These are phyloP conservation scores for Helobdella robusta DNA, from an alignment of 2,888 invertebrate species.

Conservation along the genomic window DNA sequence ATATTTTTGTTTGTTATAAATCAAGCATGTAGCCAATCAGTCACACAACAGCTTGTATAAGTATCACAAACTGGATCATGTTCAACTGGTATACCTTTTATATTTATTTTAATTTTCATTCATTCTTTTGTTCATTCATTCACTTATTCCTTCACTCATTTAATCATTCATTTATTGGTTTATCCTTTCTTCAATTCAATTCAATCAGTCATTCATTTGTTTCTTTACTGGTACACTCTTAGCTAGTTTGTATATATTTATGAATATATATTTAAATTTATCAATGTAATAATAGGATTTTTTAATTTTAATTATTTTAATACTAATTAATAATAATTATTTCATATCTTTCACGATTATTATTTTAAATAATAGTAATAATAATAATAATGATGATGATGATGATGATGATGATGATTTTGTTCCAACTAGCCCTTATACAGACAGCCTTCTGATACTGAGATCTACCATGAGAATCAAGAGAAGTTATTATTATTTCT, in stretches of 20 bases:
- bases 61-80: too few species aligned
- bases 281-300: too few species aligned
- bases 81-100: too few species aligned
- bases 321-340: not conserved
- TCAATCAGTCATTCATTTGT: not conserved
- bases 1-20: too few species aligned
- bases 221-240: too few species aligned
- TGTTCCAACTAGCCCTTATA: slow-evolving; percentile 12
- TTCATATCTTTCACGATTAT: not conserved
- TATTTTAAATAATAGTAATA: not conserved
- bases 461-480: slow-evolving; percentile 15
- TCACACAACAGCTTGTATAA: too few species aligned
- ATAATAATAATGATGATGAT: not conserved
- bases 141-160: not conserved
- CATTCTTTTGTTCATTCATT: not conserved
- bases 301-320: not conserved
- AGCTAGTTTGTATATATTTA: too few species aligned
- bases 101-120: not conserved
- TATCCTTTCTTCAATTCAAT: not conserved
- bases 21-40: too few species aligned
- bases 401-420: not conserved
- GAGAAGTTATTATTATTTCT: not conserved
- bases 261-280: too few species aligned
- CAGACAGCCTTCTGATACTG: slow-evolving; percentile 18
- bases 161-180: not conserved